Base-by-base conservation (phyloP, 1,140 invertebrate genomes). In the Tetranychus cinnabarinus region DNA sequence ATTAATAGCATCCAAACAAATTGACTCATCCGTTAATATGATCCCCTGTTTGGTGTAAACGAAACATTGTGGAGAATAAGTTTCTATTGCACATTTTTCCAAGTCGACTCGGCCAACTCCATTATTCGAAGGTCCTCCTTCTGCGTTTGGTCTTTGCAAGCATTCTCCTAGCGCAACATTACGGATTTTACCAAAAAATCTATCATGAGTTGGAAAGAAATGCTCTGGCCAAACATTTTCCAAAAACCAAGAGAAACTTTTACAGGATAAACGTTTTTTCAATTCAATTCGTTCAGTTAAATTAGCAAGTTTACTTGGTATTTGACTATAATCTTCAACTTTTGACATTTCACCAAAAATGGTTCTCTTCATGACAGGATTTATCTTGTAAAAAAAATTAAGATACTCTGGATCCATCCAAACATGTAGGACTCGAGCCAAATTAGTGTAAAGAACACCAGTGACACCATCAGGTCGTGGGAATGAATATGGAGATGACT, bases 401-500 rank as follows among this genome's bases (percentile, higher is more conserved):
- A 84, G 82, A 86, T 86, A 93, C 52, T 91, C 82, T n/a, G 12
- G 33, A 68, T 92, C 88, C 85, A 93, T 87, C 89, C 89, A 95
- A 0, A 91, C 88, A 1, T 84, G 73, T 1, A 88, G 88, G 0
- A 88, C 86, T 56, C 89, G 73, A 0, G 86, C 87, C 15, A 95
- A 76, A 74, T 97, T 97, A 0, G 82, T 78, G 66, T 88, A 87
- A 0, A 97, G 75, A 55, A 90, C 85, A 64, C 86, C 80, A 1
- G 79, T 78, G n/a, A 90, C 84, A 2, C 72, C 71, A 5, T 71
- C 71, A 62, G 68, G 65, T 34, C 71, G 63, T 12, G 74, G 74
- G 70, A 92, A 93, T 1, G 84, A 85, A 68, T 93, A 92, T 0
- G 89, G 89, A 4, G 86, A 90, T 47, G 86, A 86, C 74, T 86